These are phyloP conservation scores for Erythrocercus mccallii DNA, from an alignment of 2,113 vertebrate genomes.

Conservation along the genomic window DNA sequence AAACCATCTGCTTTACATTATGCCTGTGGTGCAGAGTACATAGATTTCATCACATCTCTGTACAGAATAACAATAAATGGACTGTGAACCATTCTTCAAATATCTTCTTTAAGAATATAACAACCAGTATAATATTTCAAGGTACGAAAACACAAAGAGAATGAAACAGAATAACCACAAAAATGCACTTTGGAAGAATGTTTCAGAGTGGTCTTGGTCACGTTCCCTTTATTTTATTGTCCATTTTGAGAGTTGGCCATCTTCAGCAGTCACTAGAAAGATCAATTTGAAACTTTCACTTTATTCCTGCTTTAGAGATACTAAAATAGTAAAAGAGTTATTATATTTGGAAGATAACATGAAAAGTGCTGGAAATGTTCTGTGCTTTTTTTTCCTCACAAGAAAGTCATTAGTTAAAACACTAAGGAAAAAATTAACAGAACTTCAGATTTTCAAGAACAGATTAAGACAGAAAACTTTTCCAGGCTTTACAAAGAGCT, in stretches of 20 bases:
- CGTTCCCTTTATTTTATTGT: conserved; percentile 14
- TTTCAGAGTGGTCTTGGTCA: neutral
- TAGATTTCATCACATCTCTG: conserved; percentile 70
- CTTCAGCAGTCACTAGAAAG: neutral
- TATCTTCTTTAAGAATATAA: conserved; percentile 58
- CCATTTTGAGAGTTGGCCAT: neutral
- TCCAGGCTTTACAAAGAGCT: neutral
- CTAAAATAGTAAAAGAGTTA: neutral
- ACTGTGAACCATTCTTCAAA: conserved; percentile 60
- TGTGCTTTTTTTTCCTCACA: neutral
- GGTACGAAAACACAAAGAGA: neutral
- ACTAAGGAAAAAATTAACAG: neutral
- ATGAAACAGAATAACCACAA: neutral
- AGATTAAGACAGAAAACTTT: neutral
- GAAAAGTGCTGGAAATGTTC: neutral
- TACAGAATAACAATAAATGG: conserved; percentile 65
- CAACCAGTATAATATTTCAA: conserved; percentile 22
- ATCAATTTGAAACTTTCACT: neutral
- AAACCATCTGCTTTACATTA: conserved; percentile 74
- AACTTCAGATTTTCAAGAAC: neutral
- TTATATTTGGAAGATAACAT: neutral
- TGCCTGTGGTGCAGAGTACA: conserved; percentile 27
- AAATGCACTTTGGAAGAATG: conserved; percentile 5
- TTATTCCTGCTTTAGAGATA: neutral
- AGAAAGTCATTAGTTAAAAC: neutral